Evolutionary conservation across 2,797 vertebrate species (phyloP), one percentile per base, ranked within the genome.

Genomic region (Poeciliopsis paucimaculata): DNA sequence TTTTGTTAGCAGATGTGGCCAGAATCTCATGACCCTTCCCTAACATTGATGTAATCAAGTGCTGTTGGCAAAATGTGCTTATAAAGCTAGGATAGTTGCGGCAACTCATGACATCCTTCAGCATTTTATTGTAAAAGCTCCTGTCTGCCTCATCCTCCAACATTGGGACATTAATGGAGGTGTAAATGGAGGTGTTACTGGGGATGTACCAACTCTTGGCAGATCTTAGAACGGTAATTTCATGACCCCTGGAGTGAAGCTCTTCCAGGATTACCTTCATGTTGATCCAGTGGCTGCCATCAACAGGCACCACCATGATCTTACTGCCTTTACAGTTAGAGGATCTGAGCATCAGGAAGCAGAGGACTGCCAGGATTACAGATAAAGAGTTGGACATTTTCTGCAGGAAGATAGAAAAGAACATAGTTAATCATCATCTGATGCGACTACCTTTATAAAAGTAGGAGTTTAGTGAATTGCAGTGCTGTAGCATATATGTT

Each of bases 211-310:
- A 94, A 84, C 94, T 95, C 41, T 85, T 87, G 2, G 79, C 4
- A 1, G 90, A 94, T 39, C 39, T 6, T 39, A 39, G 39, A n/a
- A 95, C 91, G 0, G 92, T 94, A 36, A 95, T 71, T 16, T 75
- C 23, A 49, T 95, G 95, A 20, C 92, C 94, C 39, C 90, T 85
- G 0, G 86, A 72, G 78, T 94, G 92, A 62, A 94, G 87, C 81
- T 92, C 84, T 34, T n/a, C 39, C 2, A 95, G 89, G 62, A 95
- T 90, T 0, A 92, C 28, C 46, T 80, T 86, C 93, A 95, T 95
- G 88, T 95, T 94, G 78, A 95, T 80, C 94, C 94, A 95, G 78
- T 94, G 94, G 86, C 95, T 95, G 47, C 91, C 92, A 28, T 94
- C 91, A 0, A 92, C n/a, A 0, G 93, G 93, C 3, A 91, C 81